phyloP scores from a whole-genome alignment of 1,140 invertebrate genomes.

The Coptotermes formosanus region DNA sequence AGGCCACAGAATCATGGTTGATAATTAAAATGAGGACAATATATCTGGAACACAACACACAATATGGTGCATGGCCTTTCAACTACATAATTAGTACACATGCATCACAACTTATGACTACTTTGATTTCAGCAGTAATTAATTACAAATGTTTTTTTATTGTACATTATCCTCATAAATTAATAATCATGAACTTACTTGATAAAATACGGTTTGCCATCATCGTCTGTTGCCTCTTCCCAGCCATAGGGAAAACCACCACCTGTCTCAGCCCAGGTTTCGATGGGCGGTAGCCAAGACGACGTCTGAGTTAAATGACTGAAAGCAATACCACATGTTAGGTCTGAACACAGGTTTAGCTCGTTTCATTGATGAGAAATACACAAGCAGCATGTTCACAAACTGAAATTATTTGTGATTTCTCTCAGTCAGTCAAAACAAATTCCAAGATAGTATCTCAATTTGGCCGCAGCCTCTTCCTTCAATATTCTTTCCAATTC shows the following conservation, averaged over 20 bases:
- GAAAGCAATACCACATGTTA: slow-evolving; percentile 36
- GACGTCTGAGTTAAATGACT: slow-evolving; percentile 77
- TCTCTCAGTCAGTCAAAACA: no score
- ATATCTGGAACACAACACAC: background rate
- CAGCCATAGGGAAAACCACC: slow-evolving; percentile 79
- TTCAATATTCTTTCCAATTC: no score
- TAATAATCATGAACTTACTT: slow-evolving; percentile 64
- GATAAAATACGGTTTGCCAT: slow-evolving; percentile 81
- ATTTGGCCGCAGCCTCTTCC: no score
- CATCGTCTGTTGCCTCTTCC: slow-evolving; percentile 78
- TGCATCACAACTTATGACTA: background rate
- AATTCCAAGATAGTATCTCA: no score
- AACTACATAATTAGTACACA: background rate
- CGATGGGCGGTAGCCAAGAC: slow-evolving; percentile 80
- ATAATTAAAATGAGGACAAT: no score
- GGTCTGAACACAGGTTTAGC: no score
- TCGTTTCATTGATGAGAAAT: no score
- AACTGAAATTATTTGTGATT: no score
- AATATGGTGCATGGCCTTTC: background rate
- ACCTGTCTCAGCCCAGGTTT: slow-evolving; percentile 66
- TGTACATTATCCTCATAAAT: background rate
- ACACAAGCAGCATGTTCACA: no score
- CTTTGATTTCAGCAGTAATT: background rate
- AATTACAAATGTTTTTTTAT: background rate
- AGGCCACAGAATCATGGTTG: no score